Base-by-base conservation (phyloP, 2,113 vertebrate genomes). In the Acinonyx jubatus region DNA sequence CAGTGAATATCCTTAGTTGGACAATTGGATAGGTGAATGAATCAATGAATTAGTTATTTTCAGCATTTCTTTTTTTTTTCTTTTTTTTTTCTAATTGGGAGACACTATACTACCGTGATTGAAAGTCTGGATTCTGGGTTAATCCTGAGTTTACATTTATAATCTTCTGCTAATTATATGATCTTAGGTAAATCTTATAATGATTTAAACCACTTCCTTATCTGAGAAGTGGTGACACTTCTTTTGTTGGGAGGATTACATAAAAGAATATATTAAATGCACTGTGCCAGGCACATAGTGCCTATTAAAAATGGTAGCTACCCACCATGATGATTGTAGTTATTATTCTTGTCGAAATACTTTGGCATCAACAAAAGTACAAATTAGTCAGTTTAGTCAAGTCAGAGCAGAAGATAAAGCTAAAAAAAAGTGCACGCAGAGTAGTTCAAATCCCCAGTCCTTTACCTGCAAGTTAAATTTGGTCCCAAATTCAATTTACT, bases 391-490 rank as follows among this genome's bases (percentile, higher is more conserved):
- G 38, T 86, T n/a, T 48, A 65, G 38, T 80, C 38, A 93, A 52
- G 52, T 48, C 19, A 66, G 66, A 81, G 29, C 38, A 87, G 11
- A 90, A 94, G 41, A 45, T 10, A 13, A 3, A 48, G 45, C 31
- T 79, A 31, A n/a, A 69, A 93, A 63, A 95, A 93, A 27, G 55
- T 14, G 15, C n/a, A 83, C 83, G 9, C 0, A 73, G n/a, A 93
- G 27, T 57, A 84, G 21, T 41, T 80, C 69, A 86, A 76, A 89
- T 61, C 33, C 25, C 52, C 11, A 86, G 14, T 50, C 52, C 41
- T 82, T 73, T 48, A 90, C 48, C 27, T 73, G 41, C 92, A 96
- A 92, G 52, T 66, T 86, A 96, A 95, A 83, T 86, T 89, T 41
- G 55, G 63, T 5, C 9, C 15, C 23, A 74, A 38, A 74, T 80